Evolutionary conservation across 2,797 vertebrate species (phyloP).

Genomic region (Manis pentadactyla): DNA sequence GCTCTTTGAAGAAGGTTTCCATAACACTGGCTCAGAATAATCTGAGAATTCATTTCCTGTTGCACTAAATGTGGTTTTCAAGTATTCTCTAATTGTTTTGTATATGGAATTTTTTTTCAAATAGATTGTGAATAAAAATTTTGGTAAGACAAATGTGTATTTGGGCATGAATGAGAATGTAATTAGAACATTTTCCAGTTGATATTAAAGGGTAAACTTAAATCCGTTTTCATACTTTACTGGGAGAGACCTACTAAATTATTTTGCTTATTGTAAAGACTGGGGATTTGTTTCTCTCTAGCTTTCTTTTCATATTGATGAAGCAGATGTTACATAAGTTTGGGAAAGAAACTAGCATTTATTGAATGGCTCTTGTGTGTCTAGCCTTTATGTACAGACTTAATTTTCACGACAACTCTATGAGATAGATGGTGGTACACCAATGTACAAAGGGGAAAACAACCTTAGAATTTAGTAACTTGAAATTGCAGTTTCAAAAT

Average conservation of each 20-base stretch:
- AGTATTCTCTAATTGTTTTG: slow-evolving; percentile 19
- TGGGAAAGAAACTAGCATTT: background rate
- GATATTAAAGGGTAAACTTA: background rate
- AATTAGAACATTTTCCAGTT: background rate
- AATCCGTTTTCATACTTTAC: background rate
- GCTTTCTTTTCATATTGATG: background rate
- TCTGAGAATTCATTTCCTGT: background rate
- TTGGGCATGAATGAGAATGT: background rate
- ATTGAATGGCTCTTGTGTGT: background rate
- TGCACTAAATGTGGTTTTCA: background rate
- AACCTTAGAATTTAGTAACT: slow-evolving; percentile 6
- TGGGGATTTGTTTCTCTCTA: slow-evolving; percentile 4
- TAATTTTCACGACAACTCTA: background rate
- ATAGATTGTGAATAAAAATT: background rate
- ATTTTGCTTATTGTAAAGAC: background rate
- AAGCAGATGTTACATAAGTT: background rate
- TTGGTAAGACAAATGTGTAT: background rate
- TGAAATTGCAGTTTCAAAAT: slow-evolving; percentile 12
- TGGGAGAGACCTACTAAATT: background rate
- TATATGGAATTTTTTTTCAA: background rate
- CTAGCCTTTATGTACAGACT: background rate
- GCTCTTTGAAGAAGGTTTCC: background rate
- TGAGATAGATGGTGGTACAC: background rate
- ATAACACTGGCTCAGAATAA: background rate
- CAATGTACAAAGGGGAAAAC: background rate